These are phyloP conservation scores for Porites divaricata DNA, from an alignment of 92 coral and sea anemone species.

Conservation along the genomic window DNA sequence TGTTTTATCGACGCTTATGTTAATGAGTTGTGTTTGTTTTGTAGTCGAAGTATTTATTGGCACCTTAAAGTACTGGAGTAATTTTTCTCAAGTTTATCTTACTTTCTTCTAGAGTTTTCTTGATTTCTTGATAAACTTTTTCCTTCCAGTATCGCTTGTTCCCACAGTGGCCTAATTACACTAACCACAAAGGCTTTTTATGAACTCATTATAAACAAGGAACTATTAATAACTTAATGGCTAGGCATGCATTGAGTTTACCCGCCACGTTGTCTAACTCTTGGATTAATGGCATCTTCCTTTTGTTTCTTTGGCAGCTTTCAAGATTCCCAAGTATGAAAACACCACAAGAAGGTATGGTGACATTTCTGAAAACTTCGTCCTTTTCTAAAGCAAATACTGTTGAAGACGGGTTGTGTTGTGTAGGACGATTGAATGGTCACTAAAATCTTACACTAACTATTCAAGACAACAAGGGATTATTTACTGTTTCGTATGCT, in stretches of 20 bases:
- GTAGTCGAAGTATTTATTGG: not conserved
- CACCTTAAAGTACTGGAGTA: not conserved
- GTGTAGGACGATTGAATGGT: not conserved
- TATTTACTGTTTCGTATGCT: not conserved
- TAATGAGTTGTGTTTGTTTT: too few relatives aligned
- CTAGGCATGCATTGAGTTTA: not conserved
- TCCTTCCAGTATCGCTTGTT: conserved; percentile 8
- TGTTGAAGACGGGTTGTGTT: too few relatives aligned
- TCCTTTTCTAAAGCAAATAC: not conserved
- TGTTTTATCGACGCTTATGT: too few relatives aligned
- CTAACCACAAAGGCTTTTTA: conserved; percentile 4
- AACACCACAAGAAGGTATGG: conserved; percentile 11
- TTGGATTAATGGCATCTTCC: conserved; percentile 29
- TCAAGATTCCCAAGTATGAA: conserved; percentile 57
- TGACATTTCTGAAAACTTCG: not conserved
- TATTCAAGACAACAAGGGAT: not conserved
- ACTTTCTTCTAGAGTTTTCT: not conserved
- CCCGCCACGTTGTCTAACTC: conserved; percentile 10
- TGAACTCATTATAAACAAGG: not conserved
- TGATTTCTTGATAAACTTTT: conserved; percentile 15
- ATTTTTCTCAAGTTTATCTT: not conserved
- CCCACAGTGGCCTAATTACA: conserved; percentile 1
- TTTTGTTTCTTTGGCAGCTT: conserved; percentile 27
- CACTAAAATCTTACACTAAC: not conserved
- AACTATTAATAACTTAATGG: conserved; percentile 14